Conservation (phyloP, 2,797 vertebrate species). For the Hydrocynus forskahlii region DNA sequence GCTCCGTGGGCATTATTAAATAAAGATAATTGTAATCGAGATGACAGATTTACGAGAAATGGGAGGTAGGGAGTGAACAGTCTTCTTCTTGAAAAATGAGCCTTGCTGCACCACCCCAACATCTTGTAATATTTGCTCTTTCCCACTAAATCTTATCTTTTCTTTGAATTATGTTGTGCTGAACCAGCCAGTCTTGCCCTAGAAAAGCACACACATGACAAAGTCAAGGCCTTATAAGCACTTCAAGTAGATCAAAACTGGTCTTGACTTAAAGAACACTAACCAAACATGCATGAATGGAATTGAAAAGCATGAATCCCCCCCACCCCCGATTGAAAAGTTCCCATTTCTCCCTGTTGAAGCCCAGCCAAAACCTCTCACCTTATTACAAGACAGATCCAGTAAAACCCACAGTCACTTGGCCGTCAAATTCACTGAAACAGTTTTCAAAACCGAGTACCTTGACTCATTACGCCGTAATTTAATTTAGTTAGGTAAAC, state of each 20-base stretch:
- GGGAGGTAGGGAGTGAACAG: not conserved
- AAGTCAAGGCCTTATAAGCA: not conserved
- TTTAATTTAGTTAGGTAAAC: conserved; percentile 41
- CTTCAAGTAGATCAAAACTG: not conserved
- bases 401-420: conserved; percentile 6
- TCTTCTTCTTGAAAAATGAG: not conserved
- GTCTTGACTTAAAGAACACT: not conserved
- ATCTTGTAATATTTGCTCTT: not conserved
- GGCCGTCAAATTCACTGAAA: not conserved
- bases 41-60: not conserved
- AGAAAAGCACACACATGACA: not conserved
- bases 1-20: not conserved
- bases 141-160: not conserved
- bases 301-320: not conserved
- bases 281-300: not conserved
- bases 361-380: not conserved
- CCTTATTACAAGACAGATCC: not conserved
- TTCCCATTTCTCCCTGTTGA: not conserved
- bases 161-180: not conserved
- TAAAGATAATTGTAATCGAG: conserved; percentile 10
- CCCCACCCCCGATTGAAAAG: not conserved
- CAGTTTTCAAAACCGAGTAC: conserved; percentile 7
- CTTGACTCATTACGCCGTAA: conserved; percentile 19
- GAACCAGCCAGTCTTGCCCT: not conserved
- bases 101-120: not conserved